Evolutionary conservation across 2,888 invertebrate genomes (phyloP), one percentile per base, ranked within the genome.

Genomic region (Pseudococcus longispinus): DNA sequence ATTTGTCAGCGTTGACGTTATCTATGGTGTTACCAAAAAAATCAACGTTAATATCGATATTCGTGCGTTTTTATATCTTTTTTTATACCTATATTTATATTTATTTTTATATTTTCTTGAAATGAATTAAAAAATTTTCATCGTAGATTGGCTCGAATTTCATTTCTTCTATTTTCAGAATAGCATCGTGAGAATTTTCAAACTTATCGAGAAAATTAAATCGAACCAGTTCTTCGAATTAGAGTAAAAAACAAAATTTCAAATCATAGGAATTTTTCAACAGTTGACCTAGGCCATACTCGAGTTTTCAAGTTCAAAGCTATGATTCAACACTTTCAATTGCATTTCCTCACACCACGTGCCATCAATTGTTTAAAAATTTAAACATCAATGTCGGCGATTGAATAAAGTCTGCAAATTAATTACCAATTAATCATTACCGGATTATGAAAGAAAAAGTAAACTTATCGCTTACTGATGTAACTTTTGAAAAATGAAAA

Each of bases 351-450:
- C 85, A 85, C 65, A 70, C 1, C 2, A 80, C 32, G 15, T 29
- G 29, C 13, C 70, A 70, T 20, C 37, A 20, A 11, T 20, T 37
- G 26, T 74, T 32, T 23, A 9, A 60, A 60, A 32, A 3, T 20
- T 29, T 74, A 32, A 55, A 84, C 65, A 85, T 65, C 85, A 85
- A 70, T 37, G 70, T 70, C 85, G 18, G 42, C 74, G 3, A 13
- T 20, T 9, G 42, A 85, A 85, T 65, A 60, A 29, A 85, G 70
- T 23, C 65, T 20, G 37, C 44, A 65, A 60, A 70, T 85, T 85
- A 85, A 85, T 85, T 85, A 85, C 70, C 65, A 65, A 70, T 85
- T 85, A 85, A 85, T 80, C 77, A 80, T 85, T 85, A 85, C 70
- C 85, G 42, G 70, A 70, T 70, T 70, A 65, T 32, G 37, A 74